Conservation (phyloP, 1,140 invertebrate genomes). For the Bombus affinis region DNA sequence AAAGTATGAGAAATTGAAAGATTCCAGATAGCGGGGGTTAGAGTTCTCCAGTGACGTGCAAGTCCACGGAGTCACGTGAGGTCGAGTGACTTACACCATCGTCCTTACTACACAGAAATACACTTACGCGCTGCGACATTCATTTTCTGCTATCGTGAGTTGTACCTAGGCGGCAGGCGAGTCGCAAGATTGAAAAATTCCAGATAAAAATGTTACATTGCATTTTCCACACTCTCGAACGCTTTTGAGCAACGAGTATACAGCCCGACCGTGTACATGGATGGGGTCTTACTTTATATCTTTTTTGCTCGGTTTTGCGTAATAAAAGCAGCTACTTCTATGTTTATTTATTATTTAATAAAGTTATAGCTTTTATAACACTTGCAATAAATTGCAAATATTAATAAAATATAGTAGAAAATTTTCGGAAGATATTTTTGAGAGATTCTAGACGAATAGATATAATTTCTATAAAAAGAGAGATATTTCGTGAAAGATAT, state of each 20-base stretch:
- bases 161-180: constrained; percentile 65
- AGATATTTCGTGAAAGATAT: not conserved
- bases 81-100: constrained; percentile 74
- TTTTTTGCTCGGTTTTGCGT: not conserved
- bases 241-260: not conserved
- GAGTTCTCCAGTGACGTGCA: constrained; percentile 53
- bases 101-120: constrained; percentile 74
- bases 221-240: constrained; percentile 38
- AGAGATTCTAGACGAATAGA: not conserved
- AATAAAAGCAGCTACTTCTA: not conserved
- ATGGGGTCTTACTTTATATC: not conserved
- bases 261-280: not conserved
- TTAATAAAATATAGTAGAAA: not conserved
- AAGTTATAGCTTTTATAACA: too few species aligned
- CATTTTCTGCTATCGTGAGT: constrained; percentile 76
- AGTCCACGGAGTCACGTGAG: constrained; percentile 73
- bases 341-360: not conserved
- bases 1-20: constrained; percentile 80
- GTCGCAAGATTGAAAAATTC: constrained; percentile 75
- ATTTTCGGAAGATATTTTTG: not conserved
- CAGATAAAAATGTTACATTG: constrained; percentile 73
- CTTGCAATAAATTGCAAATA: not conserved
- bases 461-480: not conserved
- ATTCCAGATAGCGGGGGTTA: constrained; percentile 72
- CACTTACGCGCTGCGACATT: constrained; percentile 77